These are phyloP conservation scores for Fragum fragum DNA, from an alignment of 2,888 invertebrate species.

Conservation along the genomic window DNA sequence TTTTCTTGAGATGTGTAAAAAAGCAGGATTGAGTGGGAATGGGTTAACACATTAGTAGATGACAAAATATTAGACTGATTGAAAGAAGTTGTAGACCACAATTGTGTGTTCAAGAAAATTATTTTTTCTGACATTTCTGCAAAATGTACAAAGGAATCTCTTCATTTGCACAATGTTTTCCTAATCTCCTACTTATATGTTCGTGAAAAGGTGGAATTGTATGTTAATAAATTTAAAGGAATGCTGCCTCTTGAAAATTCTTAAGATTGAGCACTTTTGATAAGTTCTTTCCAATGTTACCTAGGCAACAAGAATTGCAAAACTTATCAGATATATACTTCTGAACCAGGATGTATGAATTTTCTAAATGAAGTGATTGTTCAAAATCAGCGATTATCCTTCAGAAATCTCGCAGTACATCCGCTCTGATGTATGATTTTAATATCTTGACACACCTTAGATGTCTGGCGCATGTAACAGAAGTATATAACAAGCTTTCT, in stretches of 20 bases:
- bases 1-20: too few species aligned
- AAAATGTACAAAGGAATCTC: too few species aligned
- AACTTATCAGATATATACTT: conserved; percentile 6
- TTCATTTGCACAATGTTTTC: too few species aligned
- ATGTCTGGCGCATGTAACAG: background rate
- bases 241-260: conserved; percentile 17
- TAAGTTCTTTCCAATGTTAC: background rate
- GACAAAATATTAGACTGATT: too few species aligned
- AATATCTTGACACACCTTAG: conserved; percentile 1
- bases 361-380: conserved; percentile 13
- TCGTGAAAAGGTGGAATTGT: too few species aligned
- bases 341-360: conserved; percentile 11
- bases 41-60: too few species aligned
- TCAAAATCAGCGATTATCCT: conserved; percentile 7
- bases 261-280: background rate
- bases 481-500: background rate
- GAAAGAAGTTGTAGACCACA: too few species aligned
- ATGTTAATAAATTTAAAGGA: background rate
- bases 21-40: too few species aligned
- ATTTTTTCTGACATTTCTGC: too few species aligned
- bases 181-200: too few species aligned
- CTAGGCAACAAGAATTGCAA: conserved; percentile 25
- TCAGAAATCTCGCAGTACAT: background rate
- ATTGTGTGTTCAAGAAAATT: too few species aligned
- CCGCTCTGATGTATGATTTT: background rate